Evolutionary conservation across 2,797 vertebrate species (phyloP), one percentile per base, ranked within the genome.

Genomic region (Tadarida brasiliensis): DNA sequence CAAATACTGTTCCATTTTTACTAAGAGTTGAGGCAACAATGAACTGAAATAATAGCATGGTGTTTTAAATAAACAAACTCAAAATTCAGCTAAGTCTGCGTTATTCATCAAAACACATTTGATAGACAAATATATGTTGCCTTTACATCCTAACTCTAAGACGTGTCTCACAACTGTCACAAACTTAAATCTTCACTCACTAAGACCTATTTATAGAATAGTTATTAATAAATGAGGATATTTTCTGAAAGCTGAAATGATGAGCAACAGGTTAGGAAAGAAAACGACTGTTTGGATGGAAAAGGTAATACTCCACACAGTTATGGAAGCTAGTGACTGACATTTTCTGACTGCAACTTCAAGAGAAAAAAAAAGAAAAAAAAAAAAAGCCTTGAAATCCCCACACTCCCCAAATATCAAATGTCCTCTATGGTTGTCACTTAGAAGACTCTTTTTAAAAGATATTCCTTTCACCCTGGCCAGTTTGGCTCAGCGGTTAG

Each of bases 201-300:
- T 84, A 89, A 97, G 96, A 96, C 94, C 83, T 22, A 65, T 89
- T 78, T 94, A 57, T 96, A 81, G 83, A 68, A 2, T 1, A 87
- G 95, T 96, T 97, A 97, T 82, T 30, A 81, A 91, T 81, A 95
- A 95, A 73, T 77, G 65, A 96, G 76, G 51, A 97, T 94, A 95
- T 97, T 94, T 95, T 96, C 92, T 94, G 92, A 98, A 93, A 97
- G 96, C 94, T 96, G 95, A 98, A 97, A 98, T 57, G 93, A 97
- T 97, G 95, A 97, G 96, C 97, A 98, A 97, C 77, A 82, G 88
- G 90, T 96, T 90, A 96, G 93, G 30, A 88, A 96, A 92, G 93
- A 96, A 95, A 94, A 94, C n/a, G 2, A 96, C 97, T 96, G 70
- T 91, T 98, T 98, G 89, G 82, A 94, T 97, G 95, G 97, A 97